Evolutionary conservation across 1,140 invertebrate species (phyloP).

Genomic region (Drosophila auraria): DNA sequence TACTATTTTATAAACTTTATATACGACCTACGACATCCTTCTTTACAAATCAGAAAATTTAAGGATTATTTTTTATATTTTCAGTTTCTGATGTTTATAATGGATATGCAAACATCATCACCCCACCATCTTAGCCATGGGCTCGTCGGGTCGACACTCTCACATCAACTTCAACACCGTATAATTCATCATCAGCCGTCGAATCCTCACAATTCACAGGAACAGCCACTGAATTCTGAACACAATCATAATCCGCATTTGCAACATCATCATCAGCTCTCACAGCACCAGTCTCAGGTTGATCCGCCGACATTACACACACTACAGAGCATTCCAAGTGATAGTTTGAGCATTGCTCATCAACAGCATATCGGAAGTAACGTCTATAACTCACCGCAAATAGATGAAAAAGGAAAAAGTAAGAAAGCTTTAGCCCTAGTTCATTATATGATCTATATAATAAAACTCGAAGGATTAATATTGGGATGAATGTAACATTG

Average conservation of each 20-base stretch:
- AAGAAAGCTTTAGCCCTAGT: neutral
- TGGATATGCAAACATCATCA: conserved; percentile 80
- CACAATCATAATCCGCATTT: conserved; percentile 41
- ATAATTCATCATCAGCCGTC: conserved; percentile 44
- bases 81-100: conserved; percentile 72
- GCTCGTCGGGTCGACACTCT: conserved; percentile 50
- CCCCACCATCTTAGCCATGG: conserved; percentile 63
- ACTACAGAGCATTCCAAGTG: conserved; percentile 40
- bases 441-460: neutral
- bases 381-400: conserved; percentile 47
- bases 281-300: conserved; percentile 47
- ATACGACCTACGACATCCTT: too few relatives aligned
- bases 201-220: conserved; percentile 37
- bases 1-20: too few relatives aligned
- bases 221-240: conserved; percentile 23
- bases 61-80: conserved; percentile 6
- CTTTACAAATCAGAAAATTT: too few relatives aligned
- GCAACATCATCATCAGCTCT: conserved; percentile 41
- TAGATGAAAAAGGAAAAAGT: conserved; percentile 76
- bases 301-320: conserved; percentile 56
- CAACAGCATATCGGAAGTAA: conserved; percentile 40
- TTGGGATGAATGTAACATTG: neutral
- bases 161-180: conserved; percentile 64
- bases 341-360: conserved; percentile 41
- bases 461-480: neutral